Evolutionary conservation across 2,797 vertebrate species (phyloP).

Genomic region (Decapterus maruadsi): DNA sequence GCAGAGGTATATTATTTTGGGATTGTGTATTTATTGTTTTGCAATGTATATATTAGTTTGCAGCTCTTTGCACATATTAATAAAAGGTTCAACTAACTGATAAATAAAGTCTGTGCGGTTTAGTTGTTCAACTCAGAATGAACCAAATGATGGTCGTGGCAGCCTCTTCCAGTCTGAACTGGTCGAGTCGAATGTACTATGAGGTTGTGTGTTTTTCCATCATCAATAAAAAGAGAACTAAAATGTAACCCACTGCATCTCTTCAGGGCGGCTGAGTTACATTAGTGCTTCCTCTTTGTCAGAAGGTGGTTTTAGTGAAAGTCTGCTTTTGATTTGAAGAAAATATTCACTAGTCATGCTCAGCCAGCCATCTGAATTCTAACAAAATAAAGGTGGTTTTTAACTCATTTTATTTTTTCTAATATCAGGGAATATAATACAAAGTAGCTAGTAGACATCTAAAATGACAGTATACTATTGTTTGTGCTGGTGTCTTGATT

Average conservation of each 20-base stretch:
- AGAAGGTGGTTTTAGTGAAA: constrained; percentile 70
- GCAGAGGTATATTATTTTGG: constrained; percentile 84
- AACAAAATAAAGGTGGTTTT: constrained; percentile 67
- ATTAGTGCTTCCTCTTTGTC: constrained; percentile 83
- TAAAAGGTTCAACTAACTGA: constrained; percentile 83
- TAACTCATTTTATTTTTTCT: constrained; percentile 74
- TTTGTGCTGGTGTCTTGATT: constrained; percentile 74
- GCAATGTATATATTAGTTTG: constrained; percentile 93
- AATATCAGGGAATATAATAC: constrained; percentile 87
- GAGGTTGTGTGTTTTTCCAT: constrained; percentile 67
- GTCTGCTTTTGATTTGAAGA: constrained; percentile 76
- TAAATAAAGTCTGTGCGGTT: constrained; percentile 81
- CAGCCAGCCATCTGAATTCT: constrained; percentile 65
- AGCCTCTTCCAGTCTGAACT: constrained; percentile 68
- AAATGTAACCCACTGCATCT: constrained; percentile 65
- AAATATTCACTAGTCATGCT: constrained; percentile 58
- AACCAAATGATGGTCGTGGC: constrained; percentile 79
- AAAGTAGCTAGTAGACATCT: constrained; percentile 74
- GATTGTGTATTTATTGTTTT: constrained; percentile 86
- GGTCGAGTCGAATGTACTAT: constrained; percentile 83
- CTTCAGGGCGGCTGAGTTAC: constrained; percentile 66
- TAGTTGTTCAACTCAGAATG: constrained; percentile 76
- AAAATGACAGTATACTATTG: constrained; percentile 66
- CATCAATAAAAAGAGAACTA: constrained; percentile 52
- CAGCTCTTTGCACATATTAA: constrained; percentile 92